Conservation (phyloP, 2,113 vertebrate species). For the Phalacrocorax pelagicus region DNA sequence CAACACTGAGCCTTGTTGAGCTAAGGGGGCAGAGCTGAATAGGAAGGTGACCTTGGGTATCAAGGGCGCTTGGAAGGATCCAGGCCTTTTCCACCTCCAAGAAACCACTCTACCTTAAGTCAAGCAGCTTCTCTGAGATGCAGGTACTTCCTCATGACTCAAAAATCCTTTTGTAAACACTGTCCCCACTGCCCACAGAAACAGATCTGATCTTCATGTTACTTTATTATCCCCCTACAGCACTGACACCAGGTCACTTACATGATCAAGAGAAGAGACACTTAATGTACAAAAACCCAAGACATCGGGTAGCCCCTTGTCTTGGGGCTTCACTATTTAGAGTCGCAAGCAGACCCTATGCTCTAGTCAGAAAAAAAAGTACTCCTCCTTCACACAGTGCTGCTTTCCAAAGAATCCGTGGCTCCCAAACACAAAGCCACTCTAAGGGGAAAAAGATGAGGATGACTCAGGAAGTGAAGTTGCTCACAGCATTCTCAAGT, state of each 20-base stretch:
- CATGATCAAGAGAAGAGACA: background rate
- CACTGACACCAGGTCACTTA: background rate
- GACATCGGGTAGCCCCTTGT: background rate
- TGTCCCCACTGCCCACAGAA: background rate
- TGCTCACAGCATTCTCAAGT: background rate
- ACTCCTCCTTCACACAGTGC: rapidly evolving
- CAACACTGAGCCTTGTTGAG: background rate
- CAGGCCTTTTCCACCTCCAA: background rate
- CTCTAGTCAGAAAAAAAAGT: background rate
- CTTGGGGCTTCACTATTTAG: background rate
- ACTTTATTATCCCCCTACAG: background rate
- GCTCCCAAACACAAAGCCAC: background rate
- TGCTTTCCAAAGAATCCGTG: background rate
- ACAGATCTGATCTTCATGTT: background rate
- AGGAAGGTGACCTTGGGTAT: background rate
- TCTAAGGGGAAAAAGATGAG: background rate
- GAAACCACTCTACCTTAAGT: background rate
- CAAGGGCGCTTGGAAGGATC: background rate
- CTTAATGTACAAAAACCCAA: background rate
- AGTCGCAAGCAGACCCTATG: background rate
- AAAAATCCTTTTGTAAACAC: background rate
- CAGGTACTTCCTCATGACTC: background rate
- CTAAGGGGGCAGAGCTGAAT: background rate
- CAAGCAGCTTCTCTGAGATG: background rate
- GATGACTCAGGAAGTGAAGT: background rate